A percentile compares a stretch with the other conserved stretches of the same genome.
Conservation (phyloP, 2,797 vertebrate genomes). For the Megaceryle alcyon region DNA sequence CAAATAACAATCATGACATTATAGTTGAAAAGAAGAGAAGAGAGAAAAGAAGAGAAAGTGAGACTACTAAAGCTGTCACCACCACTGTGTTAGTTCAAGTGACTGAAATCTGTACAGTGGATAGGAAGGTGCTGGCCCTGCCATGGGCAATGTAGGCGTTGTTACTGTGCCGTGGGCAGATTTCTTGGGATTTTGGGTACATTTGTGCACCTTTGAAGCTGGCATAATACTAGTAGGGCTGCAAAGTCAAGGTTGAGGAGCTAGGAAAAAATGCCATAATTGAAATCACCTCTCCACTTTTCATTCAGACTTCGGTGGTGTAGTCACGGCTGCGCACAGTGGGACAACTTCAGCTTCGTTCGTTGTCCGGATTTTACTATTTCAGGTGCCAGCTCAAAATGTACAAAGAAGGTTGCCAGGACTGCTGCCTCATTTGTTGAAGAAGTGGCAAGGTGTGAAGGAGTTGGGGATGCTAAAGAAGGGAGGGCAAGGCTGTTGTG, state of each 20-base stretch:
- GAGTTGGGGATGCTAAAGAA: accelerated
- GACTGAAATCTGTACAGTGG: not conserved
- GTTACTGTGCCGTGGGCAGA: not conserved
- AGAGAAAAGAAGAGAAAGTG: not conserved
- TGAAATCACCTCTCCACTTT: not conserved
- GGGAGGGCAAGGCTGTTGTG: not conserved
- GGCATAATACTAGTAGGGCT: not conserved
- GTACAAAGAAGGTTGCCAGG: not conserved
- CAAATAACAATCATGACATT: not conserved
- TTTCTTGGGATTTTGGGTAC: not conserved
- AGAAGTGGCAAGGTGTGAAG: not conserved
- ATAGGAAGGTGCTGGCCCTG: not conserved
- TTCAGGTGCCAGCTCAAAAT: not conserved
- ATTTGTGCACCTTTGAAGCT: not conserved
- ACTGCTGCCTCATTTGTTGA: not conserved
- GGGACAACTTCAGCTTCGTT: not conserved
- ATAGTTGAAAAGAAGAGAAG: not conserved
- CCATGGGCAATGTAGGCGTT: not conserved
- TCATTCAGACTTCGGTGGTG: not conserved
- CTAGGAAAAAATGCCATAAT: not conserved
- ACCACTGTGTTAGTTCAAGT: not conserved
- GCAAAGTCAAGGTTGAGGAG: not conserved
- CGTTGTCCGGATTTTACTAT: not conserved
- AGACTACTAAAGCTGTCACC: not conserved
- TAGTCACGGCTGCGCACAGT: not conserved